Evolutionary conservation across 1,140 invertebrate genomes (phyloP).

Genomic region (Nixonia krombeini): DNA sequence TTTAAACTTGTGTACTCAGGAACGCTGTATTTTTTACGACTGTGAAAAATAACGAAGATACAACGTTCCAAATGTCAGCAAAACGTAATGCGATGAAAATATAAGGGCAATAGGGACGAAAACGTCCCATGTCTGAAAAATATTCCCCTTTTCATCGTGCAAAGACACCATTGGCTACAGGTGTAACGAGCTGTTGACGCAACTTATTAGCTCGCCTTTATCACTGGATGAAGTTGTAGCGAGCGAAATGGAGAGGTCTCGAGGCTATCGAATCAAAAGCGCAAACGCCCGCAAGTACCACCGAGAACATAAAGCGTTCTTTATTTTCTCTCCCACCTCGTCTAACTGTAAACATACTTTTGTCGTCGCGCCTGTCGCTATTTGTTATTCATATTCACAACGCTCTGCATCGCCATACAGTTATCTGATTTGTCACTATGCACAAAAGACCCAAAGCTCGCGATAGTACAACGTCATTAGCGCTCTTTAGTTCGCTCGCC

Average conservation of each 20-base stretch:
- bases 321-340: slow-evolving; percentile 1
- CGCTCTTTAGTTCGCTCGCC: not conserved
- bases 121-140: no score
- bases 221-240: slow-evolving; percentile 1
- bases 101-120: no score
- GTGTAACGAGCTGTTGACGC: slow-evolving; percentile 10
- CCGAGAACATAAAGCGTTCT: slow-evolving; percentile 6
- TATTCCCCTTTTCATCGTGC: not conserved
- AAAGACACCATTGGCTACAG: slow-evolving; percentile 6
- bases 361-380: slow-evolving; percentile 9
- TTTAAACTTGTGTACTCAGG: no score
- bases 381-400: slow-evolving; percentile 11
- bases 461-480: slow-evolving; percentile 12
- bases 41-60: no score
- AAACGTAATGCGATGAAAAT: not conserved
- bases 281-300: not conserved
- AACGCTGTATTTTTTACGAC: no score
- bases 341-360: slow-evolving; percentile 21
- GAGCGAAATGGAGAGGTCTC: slow-evolving; percentile 1
- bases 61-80: no score
- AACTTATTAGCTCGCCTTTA: slow-evolving; percentile 9
- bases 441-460: slow-evolving; percentile 8
- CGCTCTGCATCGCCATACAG: slow-evolving; percentile 7
- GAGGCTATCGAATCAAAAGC: slow-evolving; percentile 12
- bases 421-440: slow-evolving; percentile 39